Evolutionary conservation across 2,113 vertebrate species (phyloP).

Genomic region (Neopipo cinnamomea): DNA sequence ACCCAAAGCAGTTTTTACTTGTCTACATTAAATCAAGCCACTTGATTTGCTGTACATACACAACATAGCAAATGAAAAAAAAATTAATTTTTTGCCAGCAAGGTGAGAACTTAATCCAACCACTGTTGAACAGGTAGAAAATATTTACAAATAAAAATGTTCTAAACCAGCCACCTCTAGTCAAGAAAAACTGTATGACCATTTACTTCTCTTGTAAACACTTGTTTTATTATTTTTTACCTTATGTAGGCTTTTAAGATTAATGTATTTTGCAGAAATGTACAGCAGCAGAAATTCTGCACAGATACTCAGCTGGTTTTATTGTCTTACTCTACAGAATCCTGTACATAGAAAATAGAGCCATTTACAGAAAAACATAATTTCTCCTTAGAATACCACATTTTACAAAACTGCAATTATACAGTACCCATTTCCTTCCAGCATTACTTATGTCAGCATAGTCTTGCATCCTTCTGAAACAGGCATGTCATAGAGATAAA

Average conservation of each 20-base stretch:
- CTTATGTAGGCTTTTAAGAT: not conserved
- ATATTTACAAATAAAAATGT: conserved; percentile 15
- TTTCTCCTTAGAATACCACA: not conserved
- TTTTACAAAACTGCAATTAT: conserved; percentile 9
- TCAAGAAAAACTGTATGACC: not conserved
- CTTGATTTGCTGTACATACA: not conserved
- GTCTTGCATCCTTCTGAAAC: not conserved
- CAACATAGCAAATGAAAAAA: not conserved
- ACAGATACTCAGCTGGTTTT: not conserved
- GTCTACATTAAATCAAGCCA: not conserved
- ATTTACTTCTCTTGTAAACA: not conserved
- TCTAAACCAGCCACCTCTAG: not conserved
- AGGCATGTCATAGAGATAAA: not conserved
- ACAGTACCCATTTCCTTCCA: not conserved
- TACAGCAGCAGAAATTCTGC: not conserved
- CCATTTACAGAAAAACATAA: not conserved
- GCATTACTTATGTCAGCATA: not conserved
- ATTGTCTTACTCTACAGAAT: not conserved
- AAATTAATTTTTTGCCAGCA: not conserved
- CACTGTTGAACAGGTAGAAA: not conserved
- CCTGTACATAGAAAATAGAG: not conserved
- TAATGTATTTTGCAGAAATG: not conserved
- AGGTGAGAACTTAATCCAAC: not conserved
- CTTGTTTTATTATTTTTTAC: not conserved
- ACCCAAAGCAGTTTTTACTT: not conserved